Base-by-base conservation (phyloP, 2,113 vertebrate genomes). In the Apteryx owenii region DNA sequence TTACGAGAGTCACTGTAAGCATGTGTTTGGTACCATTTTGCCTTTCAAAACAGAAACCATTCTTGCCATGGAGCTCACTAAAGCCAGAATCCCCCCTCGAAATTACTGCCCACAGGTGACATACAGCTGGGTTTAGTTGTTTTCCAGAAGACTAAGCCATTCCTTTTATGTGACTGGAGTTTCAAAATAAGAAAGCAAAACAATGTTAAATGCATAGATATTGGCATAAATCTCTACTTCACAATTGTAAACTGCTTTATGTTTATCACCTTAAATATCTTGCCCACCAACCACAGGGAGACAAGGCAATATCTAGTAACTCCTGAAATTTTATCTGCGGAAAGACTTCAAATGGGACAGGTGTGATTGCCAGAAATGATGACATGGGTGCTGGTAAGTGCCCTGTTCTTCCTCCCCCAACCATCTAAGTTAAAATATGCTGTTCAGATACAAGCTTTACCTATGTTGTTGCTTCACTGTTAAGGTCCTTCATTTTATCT, bases 101-200 rank as follows among this genome's bases (percentile, higher is more conserved):
- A 48, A 58, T 20, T 6, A 5, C 33, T 48, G 82, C 60, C 71
- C 17, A 2, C 64, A 40, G 86, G 85, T 89, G 88, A 89, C n/a
- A 12, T 8, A 5, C 73, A 92, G 42, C 70, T 94, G 81, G 25
- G 7, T 71, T 71, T 42, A 46, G 58, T 73, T 81, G 56, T 29
- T 75, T 62, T 60, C 68, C 40, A n/a, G 46, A 76, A 69, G 65
- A 65, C 82, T 53, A 9, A 2, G 6, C n/a, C 17, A 14, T 62
- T 60, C 14, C 66, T 96, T 95, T 53, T 40, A 46, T 13, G 13
- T 78, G 48, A 25, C 76, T 50, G 66, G 42, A 15, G 56, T 78
- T 80, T 44, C 38, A 83, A 94, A 90, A 38, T 64, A 79, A 61
- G 65, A 65, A 81, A 88, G 58, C 56, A 91, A 73, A 87, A 18